These are phyloP conservation scores for Glossosoma conforme DNA, from an alignment of 1,140 invertebrate species.

Conservation along the genomic window DNA sequence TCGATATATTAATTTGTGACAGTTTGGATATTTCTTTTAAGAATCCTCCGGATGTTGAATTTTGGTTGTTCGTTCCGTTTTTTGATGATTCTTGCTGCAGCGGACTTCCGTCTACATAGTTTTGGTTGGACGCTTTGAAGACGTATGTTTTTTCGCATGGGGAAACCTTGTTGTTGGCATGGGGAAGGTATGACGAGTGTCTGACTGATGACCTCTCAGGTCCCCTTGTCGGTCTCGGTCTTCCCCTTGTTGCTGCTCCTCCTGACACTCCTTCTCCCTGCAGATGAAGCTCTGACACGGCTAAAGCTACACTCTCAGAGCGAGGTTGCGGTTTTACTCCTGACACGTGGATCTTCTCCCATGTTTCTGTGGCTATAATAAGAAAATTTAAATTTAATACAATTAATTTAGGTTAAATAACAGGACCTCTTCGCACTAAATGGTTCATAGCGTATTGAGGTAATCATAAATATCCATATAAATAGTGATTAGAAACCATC, in stretches of 20 bases:
- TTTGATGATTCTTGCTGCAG: slow-evolving; percentile 17
- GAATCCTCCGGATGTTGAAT: slow-evolving; percentile 46
- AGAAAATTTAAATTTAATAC: too few species aligned
- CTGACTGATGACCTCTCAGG: too few species aligned
- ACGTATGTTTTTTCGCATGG: slow-evolving; percentile 43
- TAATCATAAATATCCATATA: too few species aligned
- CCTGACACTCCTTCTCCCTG: slow-evolving; percentile 33
- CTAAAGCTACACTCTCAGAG: slow-evolving; percentile 57
- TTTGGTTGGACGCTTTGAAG: slow-evolving; percentile 40
- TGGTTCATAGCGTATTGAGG: too few species aligned
- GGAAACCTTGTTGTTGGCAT: slow-evolving; percentile 38
- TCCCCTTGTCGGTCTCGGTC: slow-evolving; percentile 41
- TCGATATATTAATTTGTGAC: slow-evolving; percentile 66
- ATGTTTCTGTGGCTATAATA: slow-evolving; percentile 64
- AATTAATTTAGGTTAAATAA: too few species aligned
- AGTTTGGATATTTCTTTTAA: slow-evolving; percentile 69
- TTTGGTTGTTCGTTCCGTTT: slow-evolving; percentile 3
- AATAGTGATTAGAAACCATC: too few species aligned
- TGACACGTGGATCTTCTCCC: slow-evolving; percentile 67
- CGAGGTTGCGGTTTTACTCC: slow-evolving; percentile 68
- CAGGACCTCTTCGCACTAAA: too few species aligned
- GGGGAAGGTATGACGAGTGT: slow-evolving; percentile 39
- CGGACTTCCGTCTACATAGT: slow-evolving; percentile 40
- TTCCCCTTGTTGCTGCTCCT: slow-evolving; percentile 30
- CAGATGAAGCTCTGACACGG: slow-evolving; percentile 55